These are phyloP conservation scores for Monomorium pharaonis DNA, from an alignment of 1,140 invertebrate genomes.

Conservation along the genomic window DNA sequence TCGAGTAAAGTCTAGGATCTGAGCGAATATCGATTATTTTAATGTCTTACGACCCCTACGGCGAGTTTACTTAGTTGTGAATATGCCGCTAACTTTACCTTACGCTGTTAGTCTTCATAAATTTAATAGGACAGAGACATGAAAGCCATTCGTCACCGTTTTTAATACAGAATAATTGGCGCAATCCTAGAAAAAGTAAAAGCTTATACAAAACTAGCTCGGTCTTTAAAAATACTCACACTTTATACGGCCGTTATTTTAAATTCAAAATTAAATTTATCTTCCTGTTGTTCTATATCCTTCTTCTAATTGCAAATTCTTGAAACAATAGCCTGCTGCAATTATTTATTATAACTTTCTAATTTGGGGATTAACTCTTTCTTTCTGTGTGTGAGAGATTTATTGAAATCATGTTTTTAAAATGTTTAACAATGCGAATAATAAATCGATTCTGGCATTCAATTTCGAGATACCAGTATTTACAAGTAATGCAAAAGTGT, in stretches of 20 bases:
- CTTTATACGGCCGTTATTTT: not conserved
- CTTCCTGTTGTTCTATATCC: not conserved
- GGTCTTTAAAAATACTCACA: not conserved
- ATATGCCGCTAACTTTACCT: conserved; percentile 42
- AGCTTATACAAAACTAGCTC: not conserved
- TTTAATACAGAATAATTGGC: not conserved
- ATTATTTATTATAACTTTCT: not conserved
- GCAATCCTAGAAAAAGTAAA: not conserved
- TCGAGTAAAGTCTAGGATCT: conserved; percentile 26
- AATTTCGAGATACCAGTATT: not conserved
- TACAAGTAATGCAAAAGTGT: not conserved
- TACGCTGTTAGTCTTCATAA: conserved; percentile 38
- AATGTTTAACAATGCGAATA: not conserved
- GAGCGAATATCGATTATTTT: conserved; percentile 42
- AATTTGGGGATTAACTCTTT: not conserved
- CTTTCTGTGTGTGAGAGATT: not conserved
- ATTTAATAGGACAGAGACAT: conserved; percentile 32
- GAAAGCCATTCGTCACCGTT: conserved; percentile 30
- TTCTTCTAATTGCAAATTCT: not conserved
- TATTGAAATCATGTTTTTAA: not conserved
- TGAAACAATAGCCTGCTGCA: not conserved
- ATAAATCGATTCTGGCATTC: not conserved
- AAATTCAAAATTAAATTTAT: not conserved
- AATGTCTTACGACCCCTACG: conserved; percentile 30
- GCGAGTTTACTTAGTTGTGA: conserved; percentile 42